phyloP scores from a whole-genome alignment of 1,140 invertebrate species.

The Euwallacea fornicatus region DNA sequence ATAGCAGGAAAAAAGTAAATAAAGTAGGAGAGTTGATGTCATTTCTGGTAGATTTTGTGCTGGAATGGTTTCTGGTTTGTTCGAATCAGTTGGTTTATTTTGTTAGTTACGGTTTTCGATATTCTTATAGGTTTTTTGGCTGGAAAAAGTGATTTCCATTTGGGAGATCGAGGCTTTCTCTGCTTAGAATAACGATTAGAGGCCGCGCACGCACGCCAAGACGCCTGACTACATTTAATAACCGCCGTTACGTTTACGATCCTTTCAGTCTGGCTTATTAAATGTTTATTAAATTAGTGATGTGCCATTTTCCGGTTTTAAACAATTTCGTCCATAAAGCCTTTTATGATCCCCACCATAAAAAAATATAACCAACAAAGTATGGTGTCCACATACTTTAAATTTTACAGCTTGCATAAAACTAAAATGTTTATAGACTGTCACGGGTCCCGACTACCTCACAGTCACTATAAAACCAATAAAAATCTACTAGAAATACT shows the following conservation, averaged over 20 bases:
- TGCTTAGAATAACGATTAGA: background rate
- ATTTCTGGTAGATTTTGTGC: conserved; percentile 6
- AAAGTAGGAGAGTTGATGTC: conserved; percentile 8
- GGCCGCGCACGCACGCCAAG: background rate
- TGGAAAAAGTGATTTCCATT: background rate
- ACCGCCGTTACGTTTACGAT: background rate
- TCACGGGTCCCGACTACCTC: background rate
- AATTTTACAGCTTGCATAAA: conserved; percentile 13
- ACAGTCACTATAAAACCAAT: conserved; percentile 1
- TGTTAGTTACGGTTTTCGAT: background rate
- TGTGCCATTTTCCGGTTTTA: background rate
- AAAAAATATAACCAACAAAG: too few relatives aligned
- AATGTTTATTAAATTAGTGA: background rate
- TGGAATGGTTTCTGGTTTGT: conserved; percentile 13
- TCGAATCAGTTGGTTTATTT: background rate
- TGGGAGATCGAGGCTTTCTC: background rate
- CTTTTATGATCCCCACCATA: background rate
- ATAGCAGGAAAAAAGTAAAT: conserved; percentile 27
- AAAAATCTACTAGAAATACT: conserved; percentile 4
- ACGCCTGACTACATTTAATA: background rate
- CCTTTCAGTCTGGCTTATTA: background rate
- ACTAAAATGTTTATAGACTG: conserved; percentile 6
- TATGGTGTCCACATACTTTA: background rate
- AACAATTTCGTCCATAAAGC: background rate
- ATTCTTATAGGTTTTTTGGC: background rate